Base-by-base conservation (phyloP, 2,888 invertebrate genomes). In the Machimus rusticus region DNA sequence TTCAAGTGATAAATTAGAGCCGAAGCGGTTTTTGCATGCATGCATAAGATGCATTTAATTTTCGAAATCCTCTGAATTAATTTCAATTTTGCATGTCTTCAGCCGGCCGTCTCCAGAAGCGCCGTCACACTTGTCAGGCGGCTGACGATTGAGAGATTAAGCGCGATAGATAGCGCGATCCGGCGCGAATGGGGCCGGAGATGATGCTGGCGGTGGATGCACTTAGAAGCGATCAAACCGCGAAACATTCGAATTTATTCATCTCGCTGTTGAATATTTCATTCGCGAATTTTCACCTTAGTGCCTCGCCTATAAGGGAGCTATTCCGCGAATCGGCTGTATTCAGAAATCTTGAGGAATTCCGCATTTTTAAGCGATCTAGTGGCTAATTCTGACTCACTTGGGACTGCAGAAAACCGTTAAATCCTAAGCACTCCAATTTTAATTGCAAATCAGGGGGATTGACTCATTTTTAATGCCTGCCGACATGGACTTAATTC, bases 31-130 rank as follows among this genome's bases (percentile, higher is more conserved):
- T 86, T 86, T 86, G 86, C 86, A 86, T 86, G 86, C 74, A 86
- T 74, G 85, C 74, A 86, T 77, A 86, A 77, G 77, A 55, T 86
- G 77, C 86, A 77, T 86, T 46, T 86, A 77, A 86, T 77, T 66
- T 86, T 77, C 51, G 87, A 90, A 91, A 91, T 92, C 91, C 91
- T 90, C 89, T 91, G 91, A 92, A 92, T 92, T 92, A 92, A 92
- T 92, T 91, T 91, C 90, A 91, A 92, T 92, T 92, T 92, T 92
- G 92, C 92, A 92, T 92, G 92, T 92, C 91, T 90, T 91, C 85
- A 85, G 37, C n/a, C n/a, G 74, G 34, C 37, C 74, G 74, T 51
- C 51, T n/a, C 19, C n/a, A 51, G 34, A 34, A 76, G 31, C 28
- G 86, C 76, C 86, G 86, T 86, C 86, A 86, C 86, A 86, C 76